phyloP scores from a whole-genome alignment of 30 jellyfish, hydroid and myxozoan species.

The Aurelia aurita region DNA sequence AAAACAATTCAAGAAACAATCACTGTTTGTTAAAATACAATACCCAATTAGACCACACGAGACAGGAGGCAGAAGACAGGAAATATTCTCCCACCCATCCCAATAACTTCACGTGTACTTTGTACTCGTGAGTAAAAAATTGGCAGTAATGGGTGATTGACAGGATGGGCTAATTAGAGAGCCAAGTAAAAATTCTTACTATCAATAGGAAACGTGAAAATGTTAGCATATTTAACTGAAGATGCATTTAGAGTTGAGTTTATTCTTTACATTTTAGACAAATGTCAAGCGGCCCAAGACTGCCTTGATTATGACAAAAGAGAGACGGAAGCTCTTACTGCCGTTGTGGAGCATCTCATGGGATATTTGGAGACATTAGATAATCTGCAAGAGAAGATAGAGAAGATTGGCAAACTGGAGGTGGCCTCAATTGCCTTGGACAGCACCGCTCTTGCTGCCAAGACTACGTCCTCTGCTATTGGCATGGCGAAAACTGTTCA shows the following conservation, averaged over 20 bases:
- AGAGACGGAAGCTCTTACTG: not conserved
- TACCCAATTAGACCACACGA: too few species aligned
- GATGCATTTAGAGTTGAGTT: not conserved
- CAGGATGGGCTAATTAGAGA: too few species aligned
- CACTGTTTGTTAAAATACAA: too few species aligned
- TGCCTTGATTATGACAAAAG: slow-evolving; percentile 12
- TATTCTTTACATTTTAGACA: not conserved
- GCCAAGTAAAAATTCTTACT: too few species aligned
- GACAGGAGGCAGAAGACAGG: too few species aligned
- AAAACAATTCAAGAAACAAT: too few species aligned
- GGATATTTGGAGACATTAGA: slow-evolving; percentile 19
- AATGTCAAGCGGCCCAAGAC: slow-evolving; percentile 28
- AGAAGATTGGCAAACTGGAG: not conserved
- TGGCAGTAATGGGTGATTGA: too few species aligned
- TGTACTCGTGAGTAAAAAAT: too few species aligned
- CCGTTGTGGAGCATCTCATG: slow-evolving; percentile 10
- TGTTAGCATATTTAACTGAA: too few species aligned
- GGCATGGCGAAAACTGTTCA: slow-evolving; percentile 37
- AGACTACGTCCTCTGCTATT: slow-evolving; percentile 4
- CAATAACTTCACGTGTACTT: too few species aligned
- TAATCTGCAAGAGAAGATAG: slow-evolving; percentile 4
- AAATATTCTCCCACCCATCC: too few species aligned
- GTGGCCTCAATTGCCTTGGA: slow-evolving; percentile 7
- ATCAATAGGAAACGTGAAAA: too few species aligned
- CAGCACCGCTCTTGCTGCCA: slow-evolving; percentile 22